Base-by-base conservation (phyloP, 2,888 invertebrate genomes). In the Panopea generosa region DNA sequence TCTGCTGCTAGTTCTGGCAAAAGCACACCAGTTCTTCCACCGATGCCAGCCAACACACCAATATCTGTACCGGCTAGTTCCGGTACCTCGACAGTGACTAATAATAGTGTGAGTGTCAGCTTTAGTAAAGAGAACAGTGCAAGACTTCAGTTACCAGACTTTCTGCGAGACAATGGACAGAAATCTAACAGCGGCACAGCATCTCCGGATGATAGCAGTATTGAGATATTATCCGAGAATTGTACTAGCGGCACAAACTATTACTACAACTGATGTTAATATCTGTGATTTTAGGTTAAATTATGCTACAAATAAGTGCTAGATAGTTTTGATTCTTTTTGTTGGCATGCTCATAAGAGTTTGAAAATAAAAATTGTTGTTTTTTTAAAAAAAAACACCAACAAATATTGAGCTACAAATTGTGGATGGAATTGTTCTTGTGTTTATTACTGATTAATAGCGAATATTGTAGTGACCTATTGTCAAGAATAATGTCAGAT, bases 191-290 rank as follows among this genome's bases (percentile, higher is more conserved):
- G 85, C 11, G 83, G 82, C 0, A 81, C 82, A 1, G 86, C 84
- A 6, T 87, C 88, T 22, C 89, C 89, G 0, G 89, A 90, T 67
- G 89, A 90, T 75, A 88, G 87, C 73, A 90, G 90, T 83, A 90
- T 90, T 66, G 90, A 90, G 77, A 88, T 90, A 57, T 77, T 90
- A 29, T 77, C 93, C 74, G 84, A 86, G 38, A 77, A 82, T 20
- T 79, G 78, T 63, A 85, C 84, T 29, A 57, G 77, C 45, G 79
- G 69, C 7, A 72, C 83, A n/a, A 71, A 70, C 14, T 79, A 85
- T 69, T 86, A 68, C 65, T 86, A 83, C 60, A 83, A 84, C 76
- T 86, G 68, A 80, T 22, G 26, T 7, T 16, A n/a, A 24, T 7
- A 11, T 18, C 0, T 59, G 59, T 40, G 43, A 16, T 6, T 22